Conservation (phyloP, 2,888 invertebrate genomes). For the Spodoptera picta region DNA sequence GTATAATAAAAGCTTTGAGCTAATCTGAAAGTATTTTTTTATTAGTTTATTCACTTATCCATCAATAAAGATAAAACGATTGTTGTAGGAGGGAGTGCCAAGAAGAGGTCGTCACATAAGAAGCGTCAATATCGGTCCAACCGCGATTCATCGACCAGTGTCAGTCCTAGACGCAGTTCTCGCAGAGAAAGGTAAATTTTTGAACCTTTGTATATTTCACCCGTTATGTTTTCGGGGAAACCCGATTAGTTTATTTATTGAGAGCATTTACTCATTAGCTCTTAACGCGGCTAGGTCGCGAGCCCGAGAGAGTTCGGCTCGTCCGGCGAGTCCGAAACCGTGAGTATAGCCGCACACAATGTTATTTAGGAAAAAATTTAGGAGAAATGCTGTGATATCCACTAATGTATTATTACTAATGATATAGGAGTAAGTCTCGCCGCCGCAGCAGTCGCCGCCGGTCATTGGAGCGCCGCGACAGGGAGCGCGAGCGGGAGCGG, state of each 20-base stretch:
- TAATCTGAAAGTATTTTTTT: background rate
- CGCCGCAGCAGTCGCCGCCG: constrained; percentile 82
- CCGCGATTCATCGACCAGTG: constrained; percentile 93
- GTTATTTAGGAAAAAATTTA: constrained; percentile 3
- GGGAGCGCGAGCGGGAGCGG: constrained; percentile 79
- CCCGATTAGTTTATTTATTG: constrained; percentile 12
- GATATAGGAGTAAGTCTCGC: constrained; percentile 79
- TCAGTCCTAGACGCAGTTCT: constrained; percentile 83
- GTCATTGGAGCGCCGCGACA: constrained; percentile 82
- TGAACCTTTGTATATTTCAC: background rate
- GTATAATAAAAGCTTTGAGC: constrained; percentile 41
- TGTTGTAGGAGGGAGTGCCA: constrained; percentile 87
- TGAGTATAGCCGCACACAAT: constrained; percentile 33
- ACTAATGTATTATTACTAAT: constrained; percentile 19
- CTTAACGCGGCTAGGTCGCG: constrained; percentile 49
- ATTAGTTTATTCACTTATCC: background rate
- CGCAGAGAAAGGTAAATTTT: constrained; percentile 87
- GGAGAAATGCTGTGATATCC: background rate
- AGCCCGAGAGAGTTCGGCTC: constrained; percentile 47
- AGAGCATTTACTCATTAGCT: constrained; percentile 40
- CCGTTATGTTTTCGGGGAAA: constrained; percentile 10
- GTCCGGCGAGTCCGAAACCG: constrained; percentile 48
- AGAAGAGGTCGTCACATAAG: constrained; percentile 94
- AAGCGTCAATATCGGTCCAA: constrained; percentile 96
- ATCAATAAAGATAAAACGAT: background rate